phyloP scores from a whole-genome alignment of 2,797 vertebrate genomes.

The Betta splendens region DNA sequence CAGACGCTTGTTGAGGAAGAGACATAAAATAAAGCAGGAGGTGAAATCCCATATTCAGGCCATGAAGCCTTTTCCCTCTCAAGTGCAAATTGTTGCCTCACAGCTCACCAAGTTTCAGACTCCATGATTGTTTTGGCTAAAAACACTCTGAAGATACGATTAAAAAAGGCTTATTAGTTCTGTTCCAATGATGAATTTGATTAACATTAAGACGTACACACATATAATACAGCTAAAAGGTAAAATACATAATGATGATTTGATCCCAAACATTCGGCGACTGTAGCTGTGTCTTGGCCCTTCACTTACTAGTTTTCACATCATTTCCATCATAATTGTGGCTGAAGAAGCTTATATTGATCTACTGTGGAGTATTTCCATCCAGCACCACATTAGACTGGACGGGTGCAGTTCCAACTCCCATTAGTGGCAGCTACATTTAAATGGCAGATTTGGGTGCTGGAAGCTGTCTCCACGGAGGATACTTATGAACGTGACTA shows the following conservation, averaged over 20 bases:
- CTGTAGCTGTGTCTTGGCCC: neutral
- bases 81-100: constrained; percentile 70
- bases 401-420: constrained; percentile 10
- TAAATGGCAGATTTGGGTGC: constrained; percentile 3
- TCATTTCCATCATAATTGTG: too few relatives aligned
- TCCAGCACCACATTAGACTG: too few relatives aligned
- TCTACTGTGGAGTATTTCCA: neutral
- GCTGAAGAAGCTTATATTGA: neutral
- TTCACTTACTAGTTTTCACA: constrained; percentile 4
- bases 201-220: constrained; percentile 1
- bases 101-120: constrained; percentile 39
- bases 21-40: constrained; percentile 30
- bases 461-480: constrained; percentile 21
- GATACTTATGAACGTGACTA: constrained; percentile 5
- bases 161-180: too few relatives aligned
- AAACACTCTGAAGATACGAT: too few relatives aligned
- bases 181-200: neutral
- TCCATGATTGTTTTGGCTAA: constrained; percentile 39
- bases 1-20: constrained; percentile 35
- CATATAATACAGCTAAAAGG: neutral
- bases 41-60: constrained; percentile 60
- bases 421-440: constrained; percentile 23
- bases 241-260: too few relatives aligned
- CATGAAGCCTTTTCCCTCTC: constrained; percentile 21
- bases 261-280: constrained; percentile 1